phyloP scores from a whole-genome alignment of 2,888 invertebrate genomes.

The Agonopterix arenella region DNA sequence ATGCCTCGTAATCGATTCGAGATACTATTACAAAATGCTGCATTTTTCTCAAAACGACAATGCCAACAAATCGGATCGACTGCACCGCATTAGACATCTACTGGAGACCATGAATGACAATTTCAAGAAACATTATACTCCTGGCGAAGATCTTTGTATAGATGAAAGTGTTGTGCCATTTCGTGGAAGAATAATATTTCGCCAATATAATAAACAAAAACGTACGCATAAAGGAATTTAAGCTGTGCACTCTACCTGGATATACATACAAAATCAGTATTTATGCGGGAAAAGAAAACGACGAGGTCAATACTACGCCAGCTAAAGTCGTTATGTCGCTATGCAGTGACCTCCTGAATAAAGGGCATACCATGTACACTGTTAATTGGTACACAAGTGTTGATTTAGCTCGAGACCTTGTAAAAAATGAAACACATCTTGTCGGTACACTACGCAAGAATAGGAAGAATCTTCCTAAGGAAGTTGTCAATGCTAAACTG shows the following conservation, averaged over 20 bases:
- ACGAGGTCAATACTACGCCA: conserved; percentile 21
- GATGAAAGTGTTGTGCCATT: conserved; percentile 30
- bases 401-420: conserved; percentile 14
- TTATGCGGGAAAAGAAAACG: conserved; percentile 24
- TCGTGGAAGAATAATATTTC: conserved; percentile 22
- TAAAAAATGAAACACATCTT: conserved; percentile 13
- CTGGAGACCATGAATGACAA: conserved; percentile 24
- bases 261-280: conserved; percentile 17
- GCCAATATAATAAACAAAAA: conserved; percentile 24
- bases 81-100: conserved; percentile 18
- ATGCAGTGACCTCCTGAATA: conserved; percentile 16
- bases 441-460: conserved; percentile 9
- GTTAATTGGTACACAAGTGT: conserved; percentile 21
- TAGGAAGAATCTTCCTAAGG: not conserved
- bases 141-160: conserved; percentile 21
- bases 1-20: conserved; percentile 28
- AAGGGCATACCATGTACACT: conserved; percentile 19
- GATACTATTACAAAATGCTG: conserved; percentile 22
- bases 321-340: conserved; percentile 24
- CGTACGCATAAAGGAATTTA: conserved; percentile 24
- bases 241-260: conserved; percentile 19
- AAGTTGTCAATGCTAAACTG: not conserved
- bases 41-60: conserved; percentile 28
- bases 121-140: conserved; percentile 13
- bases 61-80: conserved; percentile 17